Conservation (phyloP, 2,888 invertebrate genomes). For the Galerucella pusilla region DNA sequence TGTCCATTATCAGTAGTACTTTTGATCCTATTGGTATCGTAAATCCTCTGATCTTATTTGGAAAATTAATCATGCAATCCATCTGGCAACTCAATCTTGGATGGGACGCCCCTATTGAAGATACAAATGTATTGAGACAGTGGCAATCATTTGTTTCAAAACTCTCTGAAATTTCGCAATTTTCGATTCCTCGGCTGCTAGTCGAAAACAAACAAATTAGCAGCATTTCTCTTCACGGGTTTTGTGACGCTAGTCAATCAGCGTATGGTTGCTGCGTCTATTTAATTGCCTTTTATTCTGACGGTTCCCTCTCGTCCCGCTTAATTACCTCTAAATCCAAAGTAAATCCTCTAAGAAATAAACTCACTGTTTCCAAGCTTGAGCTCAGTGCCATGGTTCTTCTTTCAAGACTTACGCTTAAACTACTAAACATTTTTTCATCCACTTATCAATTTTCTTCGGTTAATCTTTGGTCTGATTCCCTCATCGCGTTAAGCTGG, state of each 20-base stretch:
- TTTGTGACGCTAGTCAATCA: no score
- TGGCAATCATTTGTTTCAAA: no score
- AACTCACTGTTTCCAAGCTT: neutral
- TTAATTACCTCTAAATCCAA: no score
- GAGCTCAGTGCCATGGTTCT: neutral
- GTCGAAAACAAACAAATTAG: no score
- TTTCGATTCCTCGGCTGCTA: no score
- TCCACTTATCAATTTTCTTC: neutral
- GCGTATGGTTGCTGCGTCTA: no score
- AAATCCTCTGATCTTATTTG: neutral
- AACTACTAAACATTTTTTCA: neutral
- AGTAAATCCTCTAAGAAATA: neutral
- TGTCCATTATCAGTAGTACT: no score
- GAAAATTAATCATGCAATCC: neutral
- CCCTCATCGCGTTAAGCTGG: neutral
- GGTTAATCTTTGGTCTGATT: neutral
- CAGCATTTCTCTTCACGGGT: no score
- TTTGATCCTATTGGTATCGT: neutral
- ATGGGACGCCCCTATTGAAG: neutral
- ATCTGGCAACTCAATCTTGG: constrained; percentile 4
- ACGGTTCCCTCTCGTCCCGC: no score
- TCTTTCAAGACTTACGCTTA: neutral
- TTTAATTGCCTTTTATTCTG: no score
- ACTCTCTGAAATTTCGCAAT: no score
- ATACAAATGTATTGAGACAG: no score